These are phyloP conservation scores for Columba janthina DNA, from an alignment of 2,113 vertebrate genomes.

Conservation along the genomic window DNA sequence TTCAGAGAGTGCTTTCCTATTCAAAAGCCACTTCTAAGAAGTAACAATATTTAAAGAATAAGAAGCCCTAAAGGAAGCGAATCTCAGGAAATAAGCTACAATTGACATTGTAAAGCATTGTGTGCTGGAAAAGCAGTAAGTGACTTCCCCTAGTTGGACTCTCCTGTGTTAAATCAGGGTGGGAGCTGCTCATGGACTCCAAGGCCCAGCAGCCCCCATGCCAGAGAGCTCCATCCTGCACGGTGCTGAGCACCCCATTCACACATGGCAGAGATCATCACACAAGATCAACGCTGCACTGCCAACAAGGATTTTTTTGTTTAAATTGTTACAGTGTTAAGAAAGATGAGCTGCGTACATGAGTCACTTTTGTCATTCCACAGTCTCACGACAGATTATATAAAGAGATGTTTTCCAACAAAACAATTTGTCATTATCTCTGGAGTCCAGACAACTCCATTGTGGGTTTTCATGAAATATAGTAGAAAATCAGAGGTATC, in stretches of 20 bases:
- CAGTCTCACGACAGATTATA: neutral
- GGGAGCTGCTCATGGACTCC: neutral
- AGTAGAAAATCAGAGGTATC: neutral
- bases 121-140: neutral
- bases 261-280: neutral
- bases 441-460: neutral
- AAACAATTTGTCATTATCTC: neutral
- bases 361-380: neutral
- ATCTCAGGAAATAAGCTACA: neutral
- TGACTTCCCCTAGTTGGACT: neutral
- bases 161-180: neutral
- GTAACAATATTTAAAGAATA: neutral
- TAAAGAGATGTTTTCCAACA: neutral
- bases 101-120: neutral
- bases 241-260: neutral
- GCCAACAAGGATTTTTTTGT: neutral
- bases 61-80: neutral
- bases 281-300: neutral
- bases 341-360: neutral
- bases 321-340: fast-evolving
- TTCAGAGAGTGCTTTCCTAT: neutral
- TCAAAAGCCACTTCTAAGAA: neutral
- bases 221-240: neutral
- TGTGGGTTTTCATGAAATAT: neutral
- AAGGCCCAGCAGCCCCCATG: neutral